These are phyloP conservation scores for Macaria liturata DNA, from an alignment of 2,888 invertebrate species.

Conservation along the genomic window DNA sequence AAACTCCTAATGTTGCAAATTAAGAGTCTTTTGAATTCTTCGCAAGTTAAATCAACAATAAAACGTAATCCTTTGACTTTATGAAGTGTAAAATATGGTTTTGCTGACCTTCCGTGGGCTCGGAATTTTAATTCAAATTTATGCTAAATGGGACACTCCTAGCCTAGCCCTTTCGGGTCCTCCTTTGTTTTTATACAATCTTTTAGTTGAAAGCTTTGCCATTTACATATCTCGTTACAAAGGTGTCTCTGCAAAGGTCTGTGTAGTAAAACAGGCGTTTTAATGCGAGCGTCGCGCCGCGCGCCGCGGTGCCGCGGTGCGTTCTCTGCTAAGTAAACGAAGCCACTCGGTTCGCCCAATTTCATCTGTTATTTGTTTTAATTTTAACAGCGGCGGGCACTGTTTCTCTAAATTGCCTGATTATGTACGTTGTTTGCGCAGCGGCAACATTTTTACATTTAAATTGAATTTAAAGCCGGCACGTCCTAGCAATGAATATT, in stretches of 20 bases:
- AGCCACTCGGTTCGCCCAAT: conserved; percentile 17
- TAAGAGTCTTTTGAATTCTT: conserved; percentile 38
- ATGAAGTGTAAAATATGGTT: conserved; percentile 51
- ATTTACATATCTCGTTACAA: conserved; percentile 32
- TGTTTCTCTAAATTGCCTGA: conserved; percentile 20
- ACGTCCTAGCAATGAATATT: conserved; percentile 23
- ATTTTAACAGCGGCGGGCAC: conserved; percentile 26
- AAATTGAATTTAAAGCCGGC: conserved; percentile 31
- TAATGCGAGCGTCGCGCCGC: conserved; percentile 24
- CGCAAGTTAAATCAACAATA: conserved; percentile 36
- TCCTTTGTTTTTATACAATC: conserved; percentile 34
- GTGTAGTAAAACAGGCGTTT: conserved; percentile 25
- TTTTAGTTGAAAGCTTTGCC: conserved; percentile 31
- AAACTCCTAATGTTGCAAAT: conserved; percentile 32
- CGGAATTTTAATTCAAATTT: conserved; percentile 59
- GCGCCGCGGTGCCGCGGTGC: conserved; percentile 15
- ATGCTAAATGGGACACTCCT: conserved; percentile 47
- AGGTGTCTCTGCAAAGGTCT: conserved; percentile 22
- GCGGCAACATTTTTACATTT: conserved; percentile 31
- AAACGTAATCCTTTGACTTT: conserved; percentile 50
- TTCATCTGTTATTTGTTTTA: conserved; percentile 30
- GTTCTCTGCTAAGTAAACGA: conserved; percentile 23
- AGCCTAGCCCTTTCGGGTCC: conserved; percentile 26
- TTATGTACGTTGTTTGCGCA: conserved; percentile 16
- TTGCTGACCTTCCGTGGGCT: conserved; percentile 32